Percentiles rank a stretch among this genome's conserved stretches.
phyloP scores from a whole-genome alignment of 2,888 invertebrate species.

The Eumacrocentrus americanus region DNA sequence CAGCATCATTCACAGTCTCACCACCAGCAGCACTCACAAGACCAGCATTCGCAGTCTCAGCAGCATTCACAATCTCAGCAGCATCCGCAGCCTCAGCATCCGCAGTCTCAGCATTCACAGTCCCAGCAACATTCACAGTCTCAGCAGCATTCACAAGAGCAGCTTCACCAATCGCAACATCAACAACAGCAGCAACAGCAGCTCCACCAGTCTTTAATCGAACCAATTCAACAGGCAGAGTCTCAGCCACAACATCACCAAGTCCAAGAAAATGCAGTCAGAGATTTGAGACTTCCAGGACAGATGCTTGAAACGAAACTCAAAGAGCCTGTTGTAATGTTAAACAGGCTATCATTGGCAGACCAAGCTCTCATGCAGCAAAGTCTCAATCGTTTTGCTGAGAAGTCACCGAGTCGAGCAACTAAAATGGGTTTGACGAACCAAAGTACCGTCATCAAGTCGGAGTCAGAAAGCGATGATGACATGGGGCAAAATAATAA shows the following conservation, averaged over 20 bases:
- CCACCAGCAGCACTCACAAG: conserved; percentile 25
- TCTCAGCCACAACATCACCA: conserved; percentile 33
- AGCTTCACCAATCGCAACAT: conserved; percentile 21
- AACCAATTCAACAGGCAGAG: conserved; percentile 28
- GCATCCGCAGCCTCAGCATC: conserved; percentile 29
- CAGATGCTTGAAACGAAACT: conserved; percentile 44
- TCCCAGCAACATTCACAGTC: conserved; percentile 12
- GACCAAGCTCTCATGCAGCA: conserved; percentile 71
- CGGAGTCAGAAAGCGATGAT: conserved; percentile 66
- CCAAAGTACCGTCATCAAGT: conserved; percentile 54
- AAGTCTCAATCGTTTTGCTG: conserved; percentile 69
- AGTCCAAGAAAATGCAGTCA: conserved; percentile 44
- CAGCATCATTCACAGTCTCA: conserved; percentile 31
- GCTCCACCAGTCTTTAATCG: conserved; percentile 28
- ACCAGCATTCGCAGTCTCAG: conserved; percentile 22
- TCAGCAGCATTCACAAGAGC: conserved; percentile 31
- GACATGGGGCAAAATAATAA: conserved; percentile 64
- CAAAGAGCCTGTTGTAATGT: conserved; percentile 68
- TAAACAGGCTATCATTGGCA: conserved; percentile 67
- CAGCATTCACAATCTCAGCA: conserved; percentile 22
- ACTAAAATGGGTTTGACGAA: conserved; percentile 66
- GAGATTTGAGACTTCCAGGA: conserved; percentile 39
- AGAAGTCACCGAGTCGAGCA: conserved; percentile 68
- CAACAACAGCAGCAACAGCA: conserved; percentile 27
- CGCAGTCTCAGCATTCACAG: conserved; percentile 27